Percentiles rank a stretch among this genome's conserved stretches.
Evolutionary conservation across 2,888 invertebrate genomes (phyloP).

Genomic region (Resseliella maxima): DNA sequence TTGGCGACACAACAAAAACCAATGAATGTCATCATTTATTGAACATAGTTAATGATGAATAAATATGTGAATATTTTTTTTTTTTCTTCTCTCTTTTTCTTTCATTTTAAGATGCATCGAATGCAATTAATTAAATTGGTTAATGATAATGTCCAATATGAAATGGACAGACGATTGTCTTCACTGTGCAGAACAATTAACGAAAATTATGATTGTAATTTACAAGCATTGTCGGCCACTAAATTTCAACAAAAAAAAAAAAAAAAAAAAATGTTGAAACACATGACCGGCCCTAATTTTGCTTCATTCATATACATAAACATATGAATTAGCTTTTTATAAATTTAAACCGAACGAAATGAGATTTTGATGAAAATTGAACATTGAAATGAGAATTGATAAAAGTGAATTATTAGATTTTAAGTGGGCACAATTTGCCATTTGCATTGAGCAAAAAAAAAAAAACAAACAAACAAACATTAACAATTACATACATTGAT

Average conservation of each 20-base stretch:
- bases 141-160: no score
- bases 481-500: neutral
- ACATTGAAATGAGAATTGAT: neutral
- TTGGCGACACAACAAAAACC: constrained; percentile 88
- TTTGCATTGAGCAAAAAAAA: neutral
- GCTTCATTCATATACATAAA: no score
- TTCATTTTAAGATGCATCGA: no score
- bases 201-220: neutral
- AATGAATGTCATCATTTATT: constrained; percentile 89
- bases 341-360: neutral
- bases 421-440: neutral
- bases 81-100: no score
- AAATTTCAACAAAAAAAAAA: neutral
- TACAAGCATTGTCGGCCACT: neutral
- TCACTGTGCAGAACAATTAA: neutral
- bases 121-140: no score
- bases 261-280: no score
- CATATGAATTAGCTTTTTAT: neutral
- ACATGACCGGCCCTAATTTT: no score
- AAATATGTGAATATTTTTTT: neutral
- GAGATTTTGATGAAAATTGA: neutral
- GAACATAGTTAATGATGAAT: constrained; percentile 66
- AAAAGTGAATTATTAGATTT: neutral
- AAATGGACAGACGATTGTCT: neutral
- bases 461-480: no score